Base-by-base conservation (phyloP, 2,797 vertebrate genomes). In the Paguma larvata region DNA sequence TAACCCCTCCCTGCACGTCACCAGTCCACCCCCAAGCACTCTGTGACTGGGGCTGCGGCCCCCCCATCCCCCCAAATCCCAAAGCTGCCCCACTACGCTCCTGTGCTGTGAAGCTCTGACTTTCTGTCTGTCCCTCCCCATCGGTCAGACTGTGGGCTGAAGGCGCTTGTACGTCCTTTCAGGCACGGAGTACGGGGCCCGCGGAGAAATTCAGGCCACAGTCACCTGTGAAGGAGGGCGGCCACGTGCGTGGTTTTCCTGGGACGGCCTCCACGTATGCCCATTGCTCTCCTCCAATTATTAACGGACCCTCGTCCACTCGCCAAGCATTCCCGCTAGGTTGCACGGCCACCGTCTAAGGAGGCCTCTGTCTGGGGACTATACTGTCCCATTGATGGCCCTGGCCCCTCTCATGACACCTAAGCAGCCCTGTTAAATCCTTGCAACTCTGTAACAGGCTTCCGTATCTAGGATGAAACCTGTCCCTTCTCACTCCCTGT, bases 191-290 rank as follows among this genome's bases (percentile, higher is more conserved):
- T 1, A 4, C 51, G 18, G 30, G 18, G 9, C 38, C 8, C 15
- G 14, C 12, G n/a, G 7, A 78, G n/a, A 13, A 8, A 2, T 21
- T 18, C 44, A 13, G 16, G 38, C 78, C 46, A 1, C 27, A 5
- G 0, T 56, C 63, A 10, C 41, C 87, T 11, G 3, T 12, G 16
- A 34, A 75, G 34, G 11, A 6, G 12, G 34, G 0, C 3, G 7
- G 16, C 30, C 12, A 1, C 30, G 3, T 3, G 38, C 11, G 0
- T 8, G 44, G 12, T 8, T 27, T 5, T 34, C 78, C 46, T 5
- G 30, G 30, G 67, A 18, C 0, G 0, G 38, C 1, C 6, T 4
- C 14, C n/a, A 5, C 0, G 1, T 10, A 4, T 0, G 0, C 46
- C 21, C 9, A 2, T 6, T 38, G 38, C 19, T 32, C 62, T 4